Conservation (phyloP, 1,140 invertebrate genomes). For the Bombus waltoni region DNA sequence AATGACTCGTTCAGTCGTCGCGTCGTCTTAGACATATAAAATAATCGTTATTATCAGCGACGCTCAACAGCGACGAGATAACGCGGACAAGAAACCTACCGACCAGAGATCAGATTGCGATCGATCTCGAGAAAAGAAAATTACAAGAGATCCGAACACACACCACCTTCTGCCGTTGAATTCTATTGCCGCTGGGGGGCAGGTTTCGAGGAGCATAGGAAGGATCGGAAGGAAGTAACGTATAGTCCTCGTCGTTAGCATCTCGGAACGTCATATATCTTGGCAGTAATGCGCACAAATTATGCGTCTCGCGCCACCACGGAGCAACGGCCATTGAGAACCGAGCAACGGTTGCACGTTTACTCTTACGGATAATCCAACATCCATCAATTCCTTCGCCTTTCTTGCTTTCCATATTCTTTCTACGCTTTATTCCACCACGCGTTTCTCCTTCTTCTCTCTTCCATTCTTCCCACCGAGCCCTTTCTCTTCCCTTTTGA, state of each 20-base stretch:
- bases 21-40: background rate
- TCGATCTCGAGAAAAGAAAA: conserved; percentile 48
- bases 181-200: background rate
- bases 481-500: background rate
- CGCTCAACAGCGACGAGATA: conserved; percentile 29
- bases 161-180: background rate
- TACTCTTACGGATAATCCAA: conserved; percentile 58
- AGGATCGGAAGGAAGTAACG: conserved; percentile 60
- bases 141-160: conserved; percentile 25
- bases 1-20: conserved; percentile 8
- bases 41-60: conserved; percentile 55
- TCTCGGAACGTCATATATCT: conserved; percentile 52
- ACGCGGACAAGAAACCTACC: conserved; percentile 6
- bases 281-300: conserved; percentile 77
- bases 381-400: conserved; percentile 23
- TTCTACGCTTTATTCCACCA: background rate
- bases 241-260: conserved; percentile 28
- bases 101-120: conserved; percentile 20
- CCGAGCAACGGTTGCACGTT: conserved; percentile 58
- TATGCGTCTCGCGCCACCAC: conserved; percentile 72
- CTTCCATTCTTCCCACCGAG: background rate
- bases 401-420: conserved; percentile 10
- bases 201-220: conserved; percentile 22
- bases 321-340: conserved; percentile 67
- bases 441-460: background rate